Evolutionary conservation across 2,113 vertebrate species (phyloP).

Genomic region (Myotis yumanensis): DNA sequence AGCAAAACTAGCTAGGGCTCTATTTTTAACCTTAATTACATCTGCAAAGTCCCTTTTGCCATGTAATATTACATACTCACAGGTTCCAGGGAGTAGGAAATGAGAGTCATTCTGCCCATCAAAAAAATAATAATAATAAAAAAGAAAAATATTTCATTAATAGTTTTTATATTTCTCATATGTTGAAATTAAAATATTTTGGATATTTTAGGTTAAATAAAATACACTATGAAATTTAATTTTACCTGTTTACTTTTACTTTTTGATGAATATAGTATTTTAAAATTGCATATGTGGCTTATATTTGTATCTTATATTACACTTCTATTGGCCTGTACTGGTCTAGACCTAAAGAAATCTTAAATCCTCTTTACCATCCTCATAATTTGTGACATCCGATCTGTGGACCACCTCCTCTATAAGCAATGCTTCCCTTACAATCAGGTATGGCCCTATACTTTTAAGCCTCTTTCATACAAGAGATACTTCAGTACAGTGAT

Average conservation of each 20-base stretch:
- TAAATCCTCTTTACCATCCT: neutral
- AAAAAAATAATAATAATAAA: neutral
- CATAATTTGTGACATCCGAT: neutral
- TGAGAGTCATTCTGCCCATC: neutral
- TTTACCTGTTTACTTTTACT: constrained; percentile 14
- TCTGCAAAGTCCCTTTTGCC: neutral
- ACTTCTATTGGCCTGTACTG: neutral
- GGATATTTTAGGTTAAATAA: neutral
- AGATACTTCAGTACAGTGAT: neutral
- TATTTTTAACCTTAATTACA: neutral
- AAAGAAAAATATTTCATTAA: neutral
- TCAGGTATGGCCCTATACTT: neutral
- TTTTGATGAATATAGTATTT: neutral
- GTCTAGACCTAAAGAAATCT: neutral
- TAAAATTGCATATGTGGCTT: neutral
- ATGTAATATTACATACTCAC: neutral
- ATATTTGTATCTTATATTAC: neutral
- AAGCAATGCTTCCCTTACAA: neutral
- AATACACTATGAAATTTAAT: constrained; percentile 3
- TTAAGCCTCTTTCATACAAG: neutral
- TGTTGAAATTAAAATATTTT: neutral
- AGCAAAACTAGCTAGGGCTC: neutral
- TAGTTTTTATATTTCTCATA: constrained; percentile 1
- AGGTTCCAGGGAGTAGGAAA: neutral
- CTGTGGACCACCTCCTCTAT: neutral